A percentile compares a stretch with the other conserved stretches of the same genome.
These are phyloP conservation scores for Microctenopoma stevenorrisi DNA, from an alignment of 2,797 vertebrate genomes.

Conservation along the genomic window DNA sequence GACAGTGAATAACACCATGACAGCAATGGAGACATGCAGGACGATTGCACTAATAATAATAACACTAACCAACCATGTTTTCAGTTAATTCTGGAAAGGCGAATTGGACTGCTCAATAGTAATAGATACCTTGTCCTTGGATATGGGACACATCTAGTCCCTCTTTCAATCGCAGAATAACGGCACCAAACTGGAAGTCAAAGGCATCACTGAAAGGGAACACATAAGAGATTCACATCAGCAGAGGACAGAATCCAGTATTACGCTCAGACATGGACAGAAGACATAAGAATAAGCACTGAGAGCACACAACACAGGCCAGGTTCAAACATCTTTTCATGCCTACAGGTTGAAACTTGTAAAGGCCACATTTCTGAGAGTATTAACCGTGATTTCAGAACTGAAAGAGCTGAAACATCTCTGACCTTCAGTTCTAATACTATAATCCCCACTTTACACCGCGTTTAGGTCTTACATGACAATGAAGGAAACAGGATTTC, in stretches of 20 bases:
- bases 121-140: slow-evolving; percentile 92
- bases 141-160: slow-evolving; percentile 97
- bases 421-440: slow-evolving; percentile 57
- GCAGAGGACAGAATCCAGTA: neutral
- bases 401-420: slow-evolving; percentile 31
- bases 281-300: neutral
- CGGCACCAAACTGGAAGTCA: slow-evolving; percentile 94
- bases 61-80: neutral
- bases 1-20: no score
- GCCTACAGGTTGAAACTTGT: neutral
- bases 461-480: slow-evolving; percentile 57
- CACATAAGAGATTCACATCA: slow-evolving; percentile 6
- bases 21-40: no score
- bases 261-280: neutral
- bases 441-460: slow-evolving; percentile 58
- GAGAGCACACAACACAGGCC: neutral
- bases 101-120: neutral
- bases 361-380: slow-evolving; percentile 51
- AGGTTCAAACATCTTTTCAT: neutral
- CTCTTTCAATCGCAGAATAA: slow-evolving; percentile 93
- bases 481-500: slow-evolving; percentile 22
- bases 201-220: slow-evolving; percentile 90
- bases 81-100: neutral
- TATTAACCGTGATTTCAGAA: slow-evolving; percentile 61
- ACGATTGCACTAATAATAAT: no score